phyloP scores from a whole-genome alignment of 2,797 vertebrate genomes.

The Lutjanus argentimaculatus region DNA sequence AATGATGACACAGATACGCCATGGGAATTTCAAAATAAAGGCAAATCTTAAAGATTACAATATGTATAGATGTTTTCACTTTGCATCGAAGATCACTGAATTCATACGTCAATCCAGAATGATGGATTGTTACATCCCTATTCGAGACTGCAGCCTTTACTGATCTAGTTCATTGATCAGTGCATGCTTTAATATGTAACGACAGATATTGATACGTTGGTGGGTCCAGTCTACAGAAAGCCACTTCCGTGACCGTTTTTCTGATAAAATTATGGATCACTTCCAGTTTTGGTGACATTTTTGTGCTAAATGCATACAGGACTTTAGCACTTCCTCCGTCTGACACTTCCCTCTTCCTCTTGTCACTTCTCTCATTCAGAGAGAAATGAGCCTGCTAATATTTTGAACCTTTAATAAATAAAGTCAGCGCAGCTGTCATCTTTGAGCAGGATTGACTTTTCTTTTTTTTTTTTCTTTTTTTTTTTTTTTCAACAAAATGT shows the following conservation, averaged over 20 bases:
- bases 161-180: neutral
- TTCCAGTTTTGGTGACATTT: neutral
- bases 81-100: too few species aligned
- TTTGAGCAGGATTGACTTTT: conserved; percentile 38
- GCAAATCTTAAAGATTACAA: too few species aligned
- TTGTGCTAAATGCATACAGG: conserved; percentile 1
- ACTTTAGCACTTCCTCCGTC: neutral
- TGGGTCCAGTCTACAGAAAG: neutral
- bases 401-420: conserved; percentile 39
- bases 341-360: conserved; percentile 1
- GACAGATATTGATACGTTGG: conserved; percentile 10
- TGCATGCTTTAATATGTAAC: neutral
- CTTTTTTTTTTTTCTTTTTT: too few species aligned
- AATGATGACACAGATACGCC: too few species aligned
- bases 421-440: conserved; percentile 44
- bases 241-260: neutral
- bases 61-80: too few species aligned
- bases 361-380: neutral
- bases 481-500: neutral
- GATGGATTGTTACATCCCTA: too few species aligned
- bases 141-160: neutral
- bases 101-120: too few species aligned
- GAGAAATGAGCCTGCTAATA: conserved; percentile 21
- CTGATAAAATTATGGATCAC: neutral
- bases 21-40: too few species aligned